Base-by-base conservation (phyloP, 2,888 invertebrate species). In the Epicampocera succincta region DNA sequence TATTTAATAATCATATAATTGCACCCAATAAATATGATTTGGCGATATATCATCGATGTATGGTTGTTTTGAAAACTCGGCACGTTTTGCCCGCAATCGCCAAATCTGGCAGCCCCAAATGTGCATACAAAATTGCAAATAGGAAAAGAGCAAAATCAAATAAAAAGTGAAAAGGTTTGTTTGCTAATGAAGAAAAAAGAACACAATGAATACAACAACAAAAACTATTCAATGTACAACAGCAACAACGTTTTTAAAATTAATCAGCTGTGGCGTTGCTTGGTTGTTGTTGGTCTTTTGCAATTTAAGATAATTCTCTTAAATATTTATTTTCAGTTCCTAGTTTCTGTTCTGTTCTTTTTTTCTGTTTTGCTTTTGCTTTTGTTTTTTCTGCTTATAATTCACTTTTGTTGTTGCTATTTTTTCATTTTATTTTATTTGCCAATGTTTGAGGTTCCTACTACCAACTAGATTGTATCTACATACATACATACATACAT, bases 131-230 rank as follows among this genome's bases (percentile, higher is more conserved):
- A 69, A 50, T 38, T 58, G 73, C 77, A 77, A 73, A 63, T 48
- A 72, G n/a, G 46, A 60, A 74, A 74, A 58, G 13, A 40, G 3
- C 2, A 40, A 19, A 58, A 52, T 13, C 13, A 73, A 56, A 3
- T 76, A 60, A 82, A 81, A 82, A 82, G 77, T 82, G 71, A 82
- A 82, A 78, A 78, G 78, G 71, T 71, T 78, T 74, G 77, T 81
- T 81, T 68, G 52, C n/a, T n/a, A n/a, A n/a, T n/a, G n/a, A n/a
- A n/a, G n/a, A 40, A 19, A 58, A 52, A 65, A 48, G 11, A 29
- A 40, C 29, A 69, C 68, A 73, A 54, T n/a, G n/a, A 38, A 15
- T n/a, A 65, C 69, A 50, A 65, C 69, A 50, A 63, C 13, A 3
- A n/a, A 2, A 33, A 58, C 11, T 46, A 44, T n/a, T 60, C 4